Evolutionary conservation across 2,888 invertebrate species (phyloP), one percentile per base, ranked within the genome.

Genomic region (Ectobius pallidus): DNA sequence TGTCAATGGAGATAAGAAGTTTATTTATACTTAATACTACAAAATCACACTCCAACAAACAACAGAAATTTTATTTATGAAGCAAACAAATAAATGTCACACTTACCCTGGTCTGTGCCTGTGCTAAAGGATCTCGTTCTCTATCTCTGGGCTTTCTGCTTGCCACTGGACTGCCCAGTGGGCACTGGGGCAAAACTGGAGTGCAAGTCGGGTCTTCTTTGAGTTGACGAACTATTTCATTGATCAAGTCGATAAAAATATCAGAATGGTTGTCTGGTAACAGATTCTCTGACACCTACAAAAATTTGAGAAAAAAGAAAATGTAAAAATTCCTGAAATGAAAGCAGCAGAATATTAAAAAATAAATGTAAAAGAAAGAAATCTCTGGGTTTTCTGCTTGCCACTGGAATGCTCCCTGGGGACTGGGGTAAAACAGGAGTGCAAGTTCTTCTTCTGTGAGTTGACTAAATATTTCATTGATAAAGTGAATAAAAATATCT

Each of bases 391-490:
- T 83, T 80, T 34, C 82, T 81, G 75, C 80, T 82, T 16, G 81
- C 81, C 44, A 83, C 83, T 20, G 83, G 83, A 74, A 82, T 83
- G 25, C 82, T 83, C 25, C 68, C 11, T 16, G 73, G 61, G 22
- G 72, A 52, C 2, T 67, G 25, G 16, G 84, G 84, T 73, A 88
- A 85, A 22, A 89, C 87, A 3, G 92, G 92, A 77, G n/a, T n/a
- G 91, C 86, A 78, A 87, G 87, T 67, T 89, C 89, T 3, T 93
- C 91, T 78, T 91, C 88, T 79, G 91, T 90, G 76, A 97, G 88
- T 84, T 95, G 93, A 58, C 88, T 87, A 73, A 96, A 92, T 76
- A 97, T 92, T 80, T 96, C 95, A 78, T 92, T 91, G 76, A 96
- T 90, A 81, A 96, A 90, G 79, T 94, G 93, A 77, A 92, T 90